Percentiles rank a stretch among this genome's conserved stretches.
Evolutionary conservation across 2,113 vertebrate genomes (phyloP).

Genomic region (Condylura cristata): DNA sequence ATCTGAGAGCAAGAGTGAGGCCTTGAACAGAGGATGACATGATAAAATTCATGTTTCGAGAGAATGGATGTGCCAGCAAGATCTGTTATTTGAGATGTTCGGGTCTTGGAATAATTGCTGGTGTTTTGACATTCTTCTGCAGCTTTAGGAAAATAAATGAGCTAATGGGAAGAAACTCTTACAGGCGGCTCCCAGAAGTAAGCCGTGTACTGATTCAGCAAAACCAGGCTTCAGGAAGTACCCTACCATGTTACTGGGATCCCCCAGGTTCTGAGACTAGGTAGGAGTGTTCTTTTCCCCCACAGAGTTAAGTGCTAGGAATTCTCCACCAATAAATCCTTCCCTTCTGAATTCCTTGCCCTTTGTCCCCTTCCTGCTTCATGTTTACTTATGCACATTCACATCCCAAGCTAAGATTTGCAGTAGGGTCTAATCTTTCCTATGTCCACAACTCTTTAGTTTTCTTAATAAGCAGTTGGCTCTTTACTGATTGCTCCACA

Average conservation of each 20-base stretch:
- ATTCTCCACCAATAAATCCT: not conserved
- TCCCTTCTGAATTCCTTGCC: not conserved
- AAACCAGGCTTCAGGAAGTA: not conserved
- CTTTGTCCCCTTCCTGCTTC: not conserved
- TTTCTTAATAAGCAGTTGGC: not conserved
- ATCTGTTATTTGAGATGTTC: constrained; percentile 20
- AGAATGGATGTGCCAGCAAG: not conserved
- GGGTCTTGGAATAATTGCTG: constrained; percentile 23
- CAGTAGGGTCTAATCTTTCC: not conserved
- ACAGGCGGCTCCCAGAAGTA: not conserved
- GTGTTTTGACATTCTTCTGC: constrained; percentile 12
- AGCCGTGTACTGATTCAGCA: not conserved
- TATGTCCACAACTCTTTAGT: not conserved
- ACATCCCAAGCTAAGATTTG: not conserved
- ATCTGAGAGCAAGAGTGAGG: not conserved
- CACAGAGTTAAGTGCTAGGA: not conserved
- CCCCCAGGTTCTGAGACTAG: not conserved
- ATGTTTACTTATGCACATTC: not conserved
- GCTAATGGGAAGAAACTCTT: constrained; percentile 33
- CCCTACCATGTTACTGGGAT: not conserved
- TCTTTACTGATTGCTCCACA: not conserved
- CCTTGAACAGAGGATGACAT: not conserved
- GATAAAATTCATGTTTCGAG: constrained; percentile 14
- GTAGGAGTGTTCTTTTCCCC: not conserved
- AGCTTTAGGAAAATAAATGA: constrained; percentile 54